Base-by-base conservation (phyloP, 2,888 invertebrate species). In the Trachelus stipa region DNA sequence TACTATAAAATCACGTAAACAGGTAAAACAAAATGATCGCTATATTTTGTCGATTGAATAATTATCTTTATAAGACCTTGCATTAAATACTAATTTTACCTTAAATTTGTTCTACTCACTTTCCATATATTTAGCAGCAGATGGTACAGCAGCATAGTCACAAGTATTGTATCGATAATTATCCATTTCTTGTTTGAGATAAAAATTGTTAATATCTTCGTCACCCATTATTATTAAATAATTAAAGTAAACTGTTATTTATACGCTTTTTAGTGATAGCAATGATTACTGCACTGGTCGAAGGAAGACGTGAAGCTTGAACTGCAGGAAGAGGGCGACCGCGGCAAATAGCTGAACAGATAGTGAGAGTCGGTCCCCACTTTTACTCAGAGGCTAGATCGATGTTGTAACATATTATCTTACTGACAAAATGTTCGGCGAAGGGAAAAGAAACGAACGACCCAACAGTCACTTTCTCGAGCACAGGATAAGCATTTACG, bases 291-390 rank as follows among this genome's bases (percentile, higher is more conserved):
- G 56, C 23, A 56, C 56, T 56, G 23, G 1, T 56, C 56, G 56
- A 56, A 56, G 23, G 2, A 56, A 56, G 56, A 33, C 71, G 31
- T 11, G 30, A 71, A 31, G 4, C 15, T 33, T 23, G 31, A 71
- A 71, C 71, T 71, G 71, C 71, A 71, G 71, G 9, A 71, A 71
- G 31, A 71, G 71, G 71, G 71, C 71, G n/a, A 34, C 71, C 71
- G 71, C 31, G 71, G 71, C 71, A 34, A 71, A 71, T 71, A 71
- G 4, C 12, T 33, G 76, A 77, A 76, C 73, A 77, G 77, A 68
- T 78, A 84, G 88, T 85, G 87, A 88, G 88, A 88, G 87, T 84
- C 79, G 78, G 79, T 86, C 88, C 86, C 88, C 88, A 88, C 88
- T 86, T 87, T 85, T 82, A 77, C 81, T 75, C 75, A 75, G 37